These are phyloP conservation scores for Sphaerodactylus townsendi DNA, from an alignment of 2,113 vertebrate species.

Conservation along the genomic window DNA sequence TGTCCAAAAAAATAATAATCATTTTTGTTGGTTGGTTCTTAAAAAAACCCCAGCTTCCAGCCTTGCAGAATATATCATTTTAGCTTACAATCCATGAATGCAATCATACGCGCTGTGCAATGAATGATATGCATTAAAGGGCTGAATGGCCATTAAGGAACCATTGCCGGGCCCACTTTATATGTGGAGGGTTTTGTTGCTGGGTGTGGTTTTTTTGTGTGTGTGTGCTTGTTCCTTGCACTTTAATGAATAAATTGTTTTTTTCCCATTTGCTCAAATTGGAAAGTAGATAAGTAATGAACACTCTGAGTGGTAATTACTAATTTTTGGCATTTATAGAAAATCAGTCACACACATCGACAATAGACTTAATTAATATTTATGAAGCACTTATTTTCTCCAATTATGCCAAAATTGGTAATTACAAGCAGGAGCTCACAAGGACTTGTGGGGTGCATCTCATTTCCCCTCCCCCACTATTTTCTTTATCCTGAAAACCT, in stretches of 20 bases:
- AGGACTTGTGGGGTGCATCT: too few species aligned
- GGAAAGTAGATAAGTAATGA: slow-evolving; percentile 1
- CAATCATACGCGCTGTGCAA: not conserved
- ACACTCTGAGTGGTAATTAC: not conserved
- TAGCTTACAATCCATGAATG: not conserved
- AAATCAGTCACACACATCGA: not conserved
- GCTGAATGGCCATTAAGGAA: not conserved
- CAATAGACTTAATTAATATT: not conserved
- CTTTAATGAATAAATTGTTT: slow-evolving; percentile 6
- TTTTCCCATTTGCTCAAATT: slow-evolving; percentile 10
- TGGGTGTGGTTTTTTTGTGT: too few species aligned
- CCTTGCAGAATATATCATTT: too few species aligned
- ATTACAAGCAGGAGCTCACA: too few species aligned
- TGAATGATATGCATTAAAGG: not conserved
- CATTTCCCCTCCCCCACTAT: too few species aligned
- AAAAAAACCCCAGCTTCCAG: too few species aligned
- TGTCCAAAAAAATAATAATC: too few species aligned
- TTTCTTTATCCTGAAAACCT: too few species aligned
- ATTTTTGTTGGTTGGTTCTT: too few species aligned
- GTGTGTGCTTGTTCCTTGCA: not conserved
- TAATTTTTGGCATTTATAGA: not conserved
- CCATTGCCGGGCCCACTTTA: not conserved
- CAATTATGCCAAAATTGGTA: not conserved
- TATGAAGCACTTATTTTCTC: not conserved
- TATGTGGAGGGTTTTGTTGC: too few species aligned